A percentile compares a stretch with the other conserved stretches of the same genome.
phyloP scores from a whole-genome alignment of 2,113 vertebrate species.

The Caloenas nicobarica region DNA sequence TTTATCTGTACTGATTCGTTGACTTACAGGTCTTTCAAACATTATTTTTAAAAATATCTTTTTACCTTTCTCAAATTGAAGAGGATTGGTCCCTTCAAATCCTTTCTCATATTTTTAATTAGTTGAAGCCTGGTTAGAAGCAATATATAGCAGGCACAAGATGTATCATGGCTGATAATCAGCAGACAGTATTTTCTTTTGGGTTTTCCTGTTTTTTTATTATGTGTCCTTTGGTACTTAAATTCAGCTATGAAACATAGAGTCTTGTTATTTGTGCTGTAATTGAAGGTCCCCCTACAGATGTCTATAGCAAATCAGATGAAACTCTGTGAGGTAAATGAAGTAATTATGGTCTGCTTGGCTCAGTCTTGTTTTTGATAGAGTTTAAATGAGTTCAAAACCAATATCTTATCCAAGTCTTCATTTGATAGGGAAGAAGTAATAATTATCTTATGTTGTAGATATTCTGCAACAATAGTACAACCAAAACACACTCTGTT shows the following conservation, averaged over 20 bases:
- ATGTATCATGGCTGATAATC: not conserved
- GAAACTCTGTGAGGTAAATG: not conserved
- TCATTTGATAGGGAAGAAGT: not conserved
- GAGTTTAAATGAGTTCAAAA: conserved; percentile 7
- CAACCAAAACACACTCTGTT: not conserved
- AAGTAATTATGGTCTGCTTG: conserved; percentile 17
- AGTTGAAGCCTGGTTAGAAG: not conserved
- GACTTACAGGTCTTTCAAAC: not conserved
- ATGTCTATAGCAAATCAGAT: not conserved
- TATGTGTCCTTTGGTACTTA: not conserved
- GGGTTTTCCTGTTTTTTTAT: not conserved
- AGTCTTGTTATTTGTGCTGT: conserved; percentile 13
- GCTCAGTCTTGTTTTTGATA: not conserved
- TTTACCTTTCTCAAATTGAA: conserved; percentile 13
- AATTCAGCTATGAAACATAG: not conserved
- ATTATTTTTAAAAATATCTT: not conserved
- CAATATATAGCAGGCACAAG: not conserved
- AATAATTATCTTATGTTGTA: not conserved
- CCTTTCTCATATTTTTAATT: conserved; percentile 38
- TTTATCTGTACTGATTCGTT: not conserved
- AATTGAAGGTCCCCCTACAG: not conserved
- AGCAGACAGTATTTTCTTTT: not conserved
- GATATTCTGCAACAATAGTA: not conserved
- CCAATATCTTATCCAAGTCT: not conserved
- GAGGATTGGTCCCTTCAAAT: not conserved